phyloP scores from a whole-genome alignment of 2,797 vertebrate genomes.

The Anomalospiza imberbis region DNA sequence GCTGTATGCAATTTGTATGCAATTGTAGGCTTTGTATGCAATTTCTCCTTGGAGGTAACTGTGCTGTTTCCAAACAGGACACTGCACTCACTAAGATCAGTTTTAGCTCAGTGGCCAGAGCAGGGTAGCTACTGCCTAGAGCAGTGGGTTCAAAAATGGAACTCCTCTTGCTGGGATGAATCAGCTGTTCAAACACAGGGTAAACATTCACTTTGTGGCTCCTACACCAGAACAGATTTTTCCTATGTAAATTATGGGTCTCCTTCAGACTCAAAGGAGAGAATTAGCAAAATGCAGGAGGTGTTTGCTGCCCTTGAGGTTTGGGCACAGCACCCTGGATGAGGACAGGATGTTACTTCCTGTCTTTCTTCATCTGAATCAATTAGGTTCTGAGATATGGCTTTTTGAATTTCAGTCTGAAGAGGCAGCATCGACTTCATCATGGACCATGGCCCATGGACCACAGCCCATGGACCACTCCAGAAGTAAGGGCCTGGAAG shows the following conservation, averaged over 20 bases:
- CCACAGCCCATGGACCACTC: not conserved
- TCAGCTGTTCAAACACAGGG: not conserved
- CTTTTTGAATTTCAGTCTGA: not conserved
- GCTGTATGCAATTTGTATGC: not conserved
- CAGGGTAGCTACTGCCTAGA: not conserved
- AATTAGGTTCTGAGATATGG: not conserved
- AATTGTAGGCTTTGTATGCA: not conserved
- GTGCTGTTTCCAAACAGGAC: not conserved
- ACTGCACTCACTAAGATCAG: rapidly evolving
- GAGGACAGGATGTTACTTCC: not conserved
- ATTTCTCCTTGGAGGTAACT: not conserved
- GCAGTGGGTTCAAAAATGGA: not conserved
- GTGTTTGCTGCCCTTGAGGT: not conserved
- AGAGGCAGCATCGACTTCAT: not conserved
- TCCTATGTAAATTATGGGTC: not conserved
- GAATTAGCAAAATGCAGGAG: not conserved
- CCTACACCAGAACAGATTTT: not conserved
- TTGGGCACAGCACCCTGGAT: not conserved
- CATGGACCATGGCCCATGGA: not conserved
- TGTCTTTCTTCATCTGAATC: not conserved
- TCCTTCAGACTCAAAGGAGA: not conserved
- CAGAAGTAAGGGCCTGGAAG: not conserved
- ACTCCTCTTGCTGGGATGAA: not conserved
- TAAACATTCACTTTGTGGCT: not conserved
- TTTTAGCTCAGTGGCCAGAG: not conserved